Evolutionary conservation across 2,113 vertebrate genomes (phyloP).

Genomic region (Mus musculus): DNA sequence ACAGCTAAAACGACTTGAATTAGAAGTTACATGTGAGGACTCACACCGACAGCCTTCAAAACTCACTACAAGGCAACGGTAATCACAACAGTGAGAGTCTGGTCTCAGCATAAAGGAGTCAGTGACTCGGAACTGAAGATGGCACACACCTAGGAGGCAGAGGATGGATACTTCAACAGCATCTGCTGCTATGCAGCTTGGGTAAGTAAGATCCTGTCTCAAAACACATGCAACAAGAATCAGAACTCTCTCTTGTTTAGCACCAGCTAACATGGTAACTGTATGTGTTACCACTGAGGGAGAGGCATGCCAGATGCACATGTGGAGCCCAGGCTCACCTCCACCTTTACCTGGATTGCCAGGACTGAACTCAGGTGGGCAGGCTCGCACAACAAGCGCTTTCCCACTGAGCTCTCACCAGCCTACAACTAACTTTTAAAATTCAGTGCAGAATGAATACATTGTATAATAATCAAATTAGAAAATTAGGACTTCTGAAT

Average conservation of each 20-base stretch:
- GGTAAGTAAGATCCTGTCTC: background rate
- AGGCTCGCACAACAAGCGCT: background rate
- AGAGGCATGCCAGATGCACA: background rate
- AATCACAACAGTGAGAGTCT: background rate
- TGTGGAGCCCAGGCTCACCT: background rate
- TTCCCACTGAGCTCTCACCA: background rate
- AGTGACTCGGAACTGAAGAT: too few species aligned
- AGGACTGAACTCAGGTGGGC: background rate
- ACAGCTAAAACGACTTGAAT: background rate
- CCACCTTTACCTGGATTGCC: background rate
- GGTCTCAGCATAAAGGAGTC: background rate
- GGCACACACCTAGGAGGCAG: too few species aligned
- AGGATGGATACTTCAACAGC: too few species aligned
- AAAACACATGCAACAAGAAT: background rate
- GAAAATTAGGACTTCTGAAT: background rate
- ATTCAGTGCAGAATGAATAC: background rate
- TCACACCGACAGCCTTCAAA: background rate
- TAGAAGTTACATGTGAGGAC: background rate
- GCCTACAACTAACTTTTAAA: background rate
- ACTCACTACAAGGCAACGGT: too few species aligned
- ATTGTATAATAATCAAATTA: background rate
- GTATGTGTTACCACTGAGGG: background rate
- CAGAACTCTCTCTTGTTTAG: background rate
- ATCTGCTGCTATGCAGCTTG: background rate
- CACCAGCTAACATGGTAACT: background rate